These are phyloP conservation scores for Neoaliturus tenellus DNA, from an alignment of 2,888 invertebrate genomes.

Conservation along the genomic window DNA sequence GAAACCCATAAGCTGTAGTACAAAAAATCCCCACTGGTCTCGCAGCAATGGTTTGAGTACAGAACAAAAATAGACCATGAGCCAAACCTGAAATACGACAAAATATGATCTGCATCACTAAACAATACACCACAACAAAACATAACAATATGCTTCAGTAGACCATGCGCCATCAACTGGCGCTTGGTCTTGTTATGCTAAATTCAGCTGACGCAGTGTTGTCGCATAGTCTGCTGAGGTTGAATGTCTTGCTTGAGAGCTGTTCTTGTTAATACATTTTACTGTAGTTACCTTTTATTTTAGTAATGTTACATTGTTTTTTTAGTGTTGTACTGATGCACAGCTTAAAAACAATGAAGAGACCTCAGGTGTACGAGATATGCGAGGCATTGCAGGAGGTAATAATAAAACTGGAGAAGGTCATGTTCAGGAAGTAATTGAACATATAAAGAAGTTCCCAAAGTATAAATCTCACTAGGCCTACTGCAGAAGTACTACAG, in stretches of 20 bases:
- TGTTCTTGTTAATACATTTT: neutral
- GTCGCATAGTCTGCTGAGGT: neutral
- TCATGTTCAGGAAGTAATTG: slow-evolving; percentile 23
- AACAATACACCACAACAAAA: neutral
- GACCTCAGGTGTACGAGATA: neutral
- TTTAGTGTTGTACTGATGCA: neutral
- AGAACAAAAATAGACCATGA: neutral
- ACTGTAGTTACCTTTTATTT: neutral
- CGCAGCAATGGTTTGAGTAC: neutral
- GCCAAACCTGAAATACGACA: neutral
- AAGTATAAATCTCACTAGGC: slow-evolving; percentile 49
- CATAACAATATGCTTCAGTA: neutral
- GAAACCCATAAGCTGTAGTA: too few relatives aligned
- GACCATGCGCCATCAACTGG: slow-evolving; percentile 12
- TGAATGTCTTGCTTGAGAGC: too few relatives aligned
- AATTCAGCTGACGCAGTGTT: slow-evolving; percentile 4
- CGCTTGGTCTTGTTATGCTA: slow-evolving; percentile 2
- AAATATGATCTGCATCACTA: neutral
- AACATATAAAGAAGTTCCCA: slow-evolving; percentile 43
- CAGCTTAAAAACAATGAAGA: neutral
- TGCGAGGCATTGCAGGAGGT: neutral
- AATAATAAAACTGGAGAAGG: neutral
- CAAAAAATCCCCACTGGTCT: too few relatives aligned
- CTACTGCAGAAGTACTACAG: neutral
- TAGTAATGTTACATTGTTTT: neutral